phyloP scores from a whole-genome alignment of 23 tunicate genomes.

The Trididemnum clinides region DNA sequence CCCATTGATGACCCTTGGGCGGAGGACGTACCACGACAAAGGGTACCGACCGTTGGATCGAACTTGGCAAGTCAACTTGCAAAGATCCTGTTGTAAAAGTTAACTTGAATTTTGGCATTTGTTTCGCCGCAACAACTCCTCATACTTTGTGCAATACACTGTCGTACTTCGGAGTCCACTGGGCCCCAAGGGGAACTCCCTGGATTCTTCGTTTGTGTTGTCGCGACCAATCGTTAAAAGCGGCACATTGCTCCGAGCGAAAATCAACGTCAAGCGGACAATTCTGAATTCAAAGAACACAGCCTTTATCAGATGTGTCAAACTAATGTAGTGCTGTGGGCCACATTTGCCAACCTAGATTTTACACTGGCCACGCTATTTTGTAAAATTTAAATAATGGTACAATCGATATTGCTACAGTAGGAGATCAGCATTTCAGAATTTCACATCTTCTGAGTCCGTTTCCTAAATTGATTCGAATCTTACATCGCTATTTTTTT shows the following conservation, averaged over 20 bases:
- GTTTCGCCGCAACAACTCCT: background rate
- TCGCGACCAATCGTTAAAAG: constrained; percentile 73
- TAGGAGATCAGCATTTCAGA: too few relatives aligned
- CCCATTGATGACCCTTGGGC: constrained; percentile 79
- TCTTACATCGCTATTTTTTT: too few relatives aligned
- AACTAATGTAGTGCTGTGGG: too few relatives aligned
- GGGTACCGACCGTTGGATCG: constrained; percentile 38
- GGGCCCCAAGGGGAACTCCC: constrained; percentile 56
- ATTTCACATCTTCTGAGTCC: too few relatives aligned
- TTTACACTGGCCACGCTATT: too few relatives aligned
- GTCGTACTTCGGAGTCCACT: constrained; percentile 85
- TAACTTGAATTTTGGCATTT: background rate
- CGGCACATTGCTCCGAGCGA: constrained; percentile 77
- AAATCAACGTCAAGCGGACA: constrained; percentile 48
- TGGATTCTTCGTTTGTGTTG: constrained; percentile 41
- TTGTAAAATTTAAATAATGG: too few relatives aligned
- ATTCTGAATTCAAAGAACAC: constrained; percentile 42
- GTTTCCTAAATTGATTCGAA: too few relatives aligned
- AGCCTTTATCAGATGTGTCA: too few relatives aligned
- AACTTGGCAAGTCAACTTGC: constrained; percentile 82
- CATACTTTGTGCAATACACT: constrained; percentile 59
- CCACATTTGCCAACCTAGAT: too few relatives aligned
- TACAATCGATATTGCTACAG: too few relatives aligned
- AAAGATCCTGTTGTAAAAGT: constrained; percentile 51
- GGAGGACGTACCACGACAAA: constrained; percentile 81